phyloP scores from a whole-genome alignment of 1,140 invertebrate genomes.

The Diachasmimorpha longicaudata region DNA sequence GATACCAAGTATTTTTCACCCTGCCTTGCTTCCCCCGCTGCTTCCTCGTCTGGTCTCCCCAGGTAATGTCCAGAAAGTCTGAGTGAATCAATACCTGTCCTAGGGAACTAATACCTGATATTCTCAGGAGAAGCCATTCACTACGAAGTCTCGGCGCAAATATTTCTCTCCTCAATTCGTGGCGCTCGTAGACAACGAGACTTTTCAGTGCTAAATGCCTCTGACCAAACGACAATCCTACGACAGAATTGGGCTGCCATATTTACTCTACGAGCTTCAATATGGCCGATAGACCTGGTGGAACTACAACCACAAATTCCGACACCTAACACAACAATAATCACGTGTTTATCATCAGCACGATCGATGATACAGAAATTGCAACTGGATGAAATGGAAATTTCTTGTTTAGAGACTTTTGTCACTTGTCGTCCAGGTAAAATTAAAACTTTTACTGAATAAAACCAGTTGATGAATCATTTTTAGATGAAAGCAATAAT shows the following conservation, averaged over 20 bases:
- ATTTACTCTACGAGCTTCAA: slow-evolving; percentile 67
- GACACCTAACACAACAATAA: slow-evolving; percentile 16
- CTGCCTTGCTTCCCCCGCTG: not conserved
- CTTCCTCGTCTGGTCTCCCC: slow-evolving; percentile 34
- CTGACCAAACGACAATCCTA: slow-evolving; percentile 65
- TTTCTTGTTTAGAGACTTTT: slow-evolving; percentile 70
- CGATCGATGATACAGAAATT: slow-evolving; percentile 55
- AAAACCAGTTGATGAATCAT: not conserved
- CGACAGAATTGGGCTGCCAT: slow-evolving; percentile 66
- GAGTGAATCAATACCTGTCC: too few species aligned
- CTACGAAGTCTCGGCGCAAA: slow-evolving; percentile 64
- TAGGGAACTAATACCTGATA: not conserved
- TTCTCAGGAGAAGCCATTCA: slow-evolving; percentile 46
- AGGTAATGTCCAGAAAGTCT: slow-evolving; percentile 30
- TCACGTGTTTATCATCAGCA: slow-evolving; percentile 38
- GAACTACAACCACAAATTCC: slow-evolving; percentile 37
- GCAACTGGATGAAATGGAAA: slow-evolving; percentile 65
- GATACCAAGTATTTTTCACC: slow-evolving; percentile 10
- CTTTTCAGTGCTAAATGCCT: slow-evolving; percentile 57
- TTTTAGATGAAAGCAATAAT: not conserved
- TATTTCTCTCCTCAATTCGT: slow-evolving; percentile 64
- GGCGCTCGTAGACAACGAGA: slow-evolving; percentile 64
- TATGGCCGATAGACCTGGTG: slow-evolving; percentile 67
- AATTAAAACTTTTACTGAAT: not conserved
- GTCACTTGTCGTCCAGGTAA: slow-evolving; percentile 69